A percentile compares a stretch with the other conserved stretches of the same genome.
Evolutionary conservation across 1,140 invertebrate species (phyloP).

Genomic region (Meloidogyne hapla): DNA sequence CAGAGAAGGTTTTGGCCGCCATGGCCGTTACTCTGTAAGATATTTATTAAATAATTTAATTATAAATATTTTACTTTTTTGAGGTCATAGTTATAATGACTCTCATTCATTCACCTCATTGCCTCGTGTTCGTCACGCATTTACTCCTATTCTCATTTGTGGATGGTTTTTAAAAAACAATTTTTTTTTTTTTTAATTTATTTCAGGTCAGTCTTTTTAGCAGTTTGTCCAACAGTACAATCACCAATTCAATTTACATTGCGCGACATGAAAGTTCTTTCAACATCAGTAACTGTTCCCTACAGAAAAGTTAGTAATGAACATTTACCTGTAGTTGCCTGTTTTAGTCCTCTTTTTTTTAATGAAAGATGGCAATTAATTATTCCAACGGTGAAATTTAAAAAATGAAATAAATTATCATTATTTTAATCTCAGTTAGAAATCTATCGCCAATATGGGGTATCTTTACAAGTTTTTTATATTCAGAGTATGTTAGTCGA

Average conservation of each 20-base stretch:
- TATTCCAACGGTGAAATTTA: slow-evolving; percentile 42
- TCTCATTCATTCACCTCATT: slow-evolving; percentile 25
- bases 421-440: slow-evolving; percentile 26
- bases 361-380: slow-evolving; percentile 62
- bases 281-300: slow-evolving; percentile 37
- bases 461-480: slow-evolving; percentile 58
- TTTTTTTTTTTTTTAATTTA: too few species aligned
- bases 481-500: slow-evolving; percentile 60
- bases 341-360: slow-evolving; percentile 58
- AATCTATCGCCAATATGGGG: slow-evolving; percentile 58
- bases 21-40: slow-evolving; percentile 48
- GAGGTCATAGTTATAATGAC: slow-evolving; percentile 27
- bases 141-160: slow-evolving; percentile 51
- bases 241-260: slow-evolving; percentile 33
- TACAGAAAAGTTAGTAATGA: background rate
- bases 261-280: slow-evolving; percentile 33
- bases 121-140: slow-evolving; percentile 43
- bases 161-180: slow-evolving; percentile 42
- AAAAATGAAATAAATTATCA: background rate
- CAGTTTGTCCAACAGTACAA: slow-evolving; percentile 45
- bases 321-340: slow-evolving; percentile 51
- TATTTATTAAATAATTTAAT: background rate
- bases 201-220: slow-evolving; percentile 41
- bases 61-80: background rate
- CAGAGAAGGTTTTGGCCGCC: slow-evolving; percentile 52